phyloP scores from a whole-genome alignment of 2,113 vertebrate genomes.

The Cyprinodon variegatus region DNA sequence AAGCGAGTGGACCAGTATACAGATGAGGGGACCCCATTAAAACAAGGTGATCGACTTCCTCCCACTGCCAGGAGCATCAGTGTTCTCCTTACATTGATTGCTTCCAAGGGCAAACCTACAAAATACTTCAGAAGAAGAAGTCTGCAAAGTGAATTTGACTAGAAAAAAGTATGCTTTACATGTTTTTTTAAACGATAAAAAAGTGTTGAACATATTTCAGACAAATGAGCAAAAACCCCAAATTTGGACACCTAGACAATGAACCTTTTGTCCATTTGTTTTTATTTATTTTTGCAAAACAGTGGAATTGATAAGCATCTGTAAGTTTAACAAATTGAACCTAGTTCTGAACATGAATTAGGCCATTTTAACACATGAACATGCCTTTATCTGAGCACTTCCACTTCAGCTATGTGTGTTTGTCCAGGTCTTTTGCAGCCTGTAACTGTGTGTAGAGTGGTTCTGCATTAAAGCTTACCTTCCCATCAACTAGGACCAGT shows the following conservation, averaged over 20 bases:
- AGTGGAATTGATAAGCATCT: too few relatives aligned
- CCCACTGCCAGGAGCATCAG: not conserved
- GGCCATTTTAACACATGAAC: too few relatives aligned
- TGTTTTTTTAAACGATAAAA: too few relatives aligned
- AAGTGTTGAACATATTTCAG: not conserved
- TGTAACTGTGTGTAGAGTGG: not conserved
- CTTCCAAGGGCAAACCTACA: not conserved
- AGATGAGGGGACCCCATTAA: not conserved
- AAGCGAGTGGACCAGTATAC: not conserved
- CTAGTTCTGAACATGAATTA: too few relatives aligned
- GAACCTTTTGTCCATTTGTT: not conserved
- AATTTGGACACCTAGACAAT: too few relatives aligned
- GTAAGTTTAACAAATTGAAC: not conserved
- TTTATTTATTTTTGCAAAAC: not conserved
- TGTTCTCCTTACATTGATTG: not conserved
- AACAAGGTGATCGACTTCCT: not conserved
- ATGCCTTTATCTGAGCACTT: too few relatives aligned
- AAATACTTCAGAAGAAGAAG: not conserved
- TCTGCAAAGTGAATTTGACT: not conserved
- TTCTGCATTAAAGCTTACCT: not conserved
- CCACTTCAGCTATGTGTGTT: too few relatives aligned
- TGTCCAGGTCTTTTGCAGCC: not conserved
- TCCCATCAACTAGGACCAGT: not conserved
- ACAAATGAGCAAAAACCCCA: too few relatives aligned
- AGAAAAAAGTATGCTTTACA: too few relatives aligned